These are phyloP conservation scores for Melipona quadrifasciata DNA, from an alignment of 1,140 invertebrate species.

Conservation along the genomic window DNA sequence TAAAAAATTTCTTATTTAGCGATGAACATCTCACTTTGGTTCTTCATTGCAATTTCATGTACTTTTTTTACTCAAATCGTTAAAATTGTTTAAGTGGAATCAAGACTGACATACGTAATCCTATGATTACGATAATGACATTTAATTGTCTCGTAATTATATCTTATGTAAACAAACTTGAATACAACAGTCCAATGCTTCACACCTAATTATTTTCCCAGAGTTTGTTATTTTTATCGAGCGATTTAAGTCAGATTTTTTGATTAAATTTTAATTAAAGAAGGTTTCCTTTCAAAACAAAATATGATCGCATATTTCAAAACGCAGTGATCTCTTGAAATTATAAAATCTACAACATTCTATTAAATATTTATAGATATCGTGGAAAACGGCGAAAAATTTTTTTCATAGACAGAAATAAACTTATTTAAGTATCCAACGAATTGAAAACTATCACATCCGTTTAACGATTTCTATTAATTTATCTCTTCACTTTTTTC, in stretches of 20 bases:
- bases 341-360: not conserved
- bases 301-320: too few species aligned
- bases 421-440: not conserved
- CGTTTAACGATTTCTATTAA: not conserved
- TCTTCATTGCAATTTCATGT: not conserved
- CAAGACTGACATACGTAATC: not conserved
- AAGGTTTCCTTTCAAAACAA: too few species aligned
- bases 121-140: too few species aligned
- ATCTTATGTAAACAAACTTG: not conserved
- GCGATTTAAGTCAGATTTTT: too few species aligned
- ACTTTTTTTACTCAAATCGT: not conserved
- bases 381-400: too few species aligned
- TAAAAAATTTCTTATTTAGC: not conserved
- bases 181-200: not conserved
- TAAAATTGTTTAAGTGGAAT: not conserved
- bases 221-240: too few species aligned
- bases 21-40: too few species aligned
- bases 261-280: not conserved
- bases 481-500: not conserved
- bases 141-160: too few species aligned
- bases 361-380: too few species aligned
- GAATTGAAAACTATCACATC: not conserved
- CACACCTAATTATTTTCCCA: not conserved
- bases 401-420: not conserved
- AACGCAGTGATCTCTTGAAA: not conserved